phyloP scores from a whole-genome alignment of 2,113 vertebrate genomes.

The Sphyrna mokarran region DNA sequence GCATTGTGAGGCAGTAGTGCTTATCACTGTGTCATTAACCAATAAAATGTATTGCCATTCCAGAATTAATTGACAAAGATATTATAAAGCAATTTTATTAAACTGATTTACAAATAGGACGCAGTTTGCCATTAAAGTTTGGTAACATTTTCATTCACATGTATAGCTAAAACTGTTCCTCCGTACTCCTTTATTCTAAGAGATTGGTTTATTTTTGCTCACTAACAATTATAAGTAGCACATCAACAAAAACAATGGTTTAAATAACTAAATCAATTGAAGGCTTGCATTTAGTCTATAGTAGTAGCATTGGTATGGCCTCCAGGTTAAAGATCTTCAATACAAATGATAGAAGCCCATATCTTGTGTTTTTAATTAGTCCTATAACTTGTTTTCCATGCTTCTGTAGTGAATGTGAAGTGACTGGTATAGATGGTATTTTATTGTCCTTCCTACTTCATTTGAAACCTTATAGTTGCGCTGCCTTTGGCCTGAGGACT shows the following conservation, averaged over 20 bases:
- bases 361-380: background rate
- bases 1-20: too few species aligned
- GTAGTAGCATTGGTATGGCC: background rate
- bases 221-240: background rate
- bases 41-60: background rate
- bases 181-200: background rate
- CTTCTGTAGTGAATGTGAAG: background rate
- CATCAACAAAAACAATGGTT: background rate
- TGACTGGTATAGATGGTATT: background rate
- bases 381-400: background rate
- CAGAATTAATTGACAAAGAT: background rate
- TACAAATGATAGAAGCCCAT: background rate
- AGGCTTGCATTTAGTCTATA: background rate
- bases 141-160: background rate
- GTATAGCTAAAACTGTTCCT: background rate
- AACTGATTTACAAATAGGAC: background rate
- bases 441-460: background rate
- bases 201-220: background rate
- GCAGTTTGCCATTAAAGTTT: background rate
- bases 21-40: background rate
- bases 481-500: background rate
- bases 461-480: background rate
- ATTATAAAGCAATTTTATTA: background rate
- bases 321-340: background rate
- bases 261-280: background rate